Conservation (phyloP, 2,888 invertebrate genomes). For the Gandaritis pyraliata region DNA sequence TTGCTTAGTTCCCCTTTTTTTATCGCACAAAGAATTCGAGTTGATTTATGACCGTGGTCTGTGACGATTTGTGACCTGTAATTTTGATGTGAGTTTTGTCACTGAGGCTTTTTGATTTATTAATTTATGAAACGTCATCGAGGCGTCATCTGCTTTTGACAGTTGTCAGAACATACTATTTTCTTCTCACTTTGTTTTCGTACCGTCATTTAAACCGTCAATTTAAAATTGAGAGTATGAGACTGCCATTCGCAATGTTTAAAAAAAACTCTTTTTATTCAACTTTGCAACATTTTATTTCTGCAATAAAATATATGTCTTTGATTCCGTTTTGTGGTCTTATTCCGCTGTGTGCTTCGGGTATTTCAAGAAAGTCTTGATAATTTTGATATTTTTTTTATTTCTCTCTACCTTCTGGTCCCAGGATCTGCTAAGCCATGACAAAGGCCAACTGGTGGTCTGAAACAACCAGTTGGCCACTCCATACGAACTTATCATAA, state of each 20-base stretch:
- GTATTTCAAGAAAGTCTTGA: no score
- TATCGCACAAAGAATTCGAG: slow-evolving; percentile 74
- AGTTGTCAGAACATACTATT: slow-evolving; percentile 71
- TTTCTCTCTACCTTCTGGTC: no score
- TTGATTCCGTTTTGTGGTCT: no score
- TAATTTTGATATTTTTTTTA: no score
- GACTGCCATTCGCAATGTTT: not conserved
- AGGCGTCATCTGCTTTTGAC: slow-evolving; percentile 73
- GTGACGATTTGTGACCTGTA: slow-evolving; percentile 83
- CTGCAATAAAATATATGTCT: no score
- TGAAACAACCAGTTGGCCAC: no score
- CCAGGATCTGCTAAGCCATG: no score
- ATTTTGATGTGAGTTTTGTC: slow-evolving; percentile 81
- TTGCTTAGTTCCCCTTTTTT: slow-evolving; percentile 78
- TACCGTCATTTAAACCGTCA: slow-evolving; percentile 44
- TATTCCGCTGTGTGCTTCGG: no score
- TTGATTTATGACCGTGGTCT: slow-evolving; percentile 78
- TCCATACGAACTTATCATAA: not conserved
- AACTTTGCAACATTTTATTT: no score
- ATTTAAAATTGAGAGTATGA: slow-evolving; percentile 30
- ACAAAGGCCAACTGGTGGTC: no score
- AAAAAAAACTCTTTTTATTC: no score
- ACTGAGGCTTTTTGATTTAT: slow-evolving; percentile 79
- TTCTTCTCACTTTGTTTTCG: slow-evolving; percentile 47
- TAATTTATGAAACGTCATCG: slow-evolving; percentile 63